A percentile compares a stretch with the other conserved stretches of the same genome.
Conservation (phyloP, 2,888 invertebrate species). For the Agriopis aurantiaria region DNA sequence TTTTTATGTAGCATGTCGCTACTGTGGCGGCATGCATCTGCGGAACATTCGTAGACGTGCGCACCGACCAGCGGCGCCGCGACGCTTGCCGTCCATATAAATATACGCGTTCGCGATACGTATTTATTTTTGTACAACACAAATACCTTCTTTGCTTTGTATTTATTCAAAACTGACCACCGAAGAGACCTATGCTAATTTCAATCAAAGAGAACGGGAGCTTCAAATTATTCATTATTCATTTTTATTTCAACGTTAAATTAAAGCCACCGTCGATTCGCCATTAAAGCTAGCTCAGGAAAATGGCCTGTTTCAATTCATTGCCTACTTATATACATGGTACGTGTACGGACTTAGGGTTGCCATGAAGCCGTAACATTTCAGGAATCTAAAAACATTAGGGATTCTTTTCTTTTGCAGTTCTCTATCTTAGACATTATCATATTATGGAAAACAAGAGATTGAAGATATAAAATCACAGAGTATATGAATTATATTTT, state of each 20-base stretch:
- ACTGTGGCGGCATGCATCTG: too few relatives aligned
- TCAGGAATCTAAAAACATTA: background rate
- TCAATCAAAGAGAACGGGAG: slow-evolving; percentile 20
- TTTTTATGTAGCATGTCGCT: too few relatives aligned
- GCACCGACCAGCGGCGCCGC: too few relatives aligned
- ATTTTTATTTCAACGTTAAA: slow-evolving; percentile 36
- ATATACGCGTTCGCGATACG: too few relatives aligned
- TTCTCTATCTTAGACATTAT: too few relatives aligned
- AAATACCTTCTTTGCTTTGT: background rate
- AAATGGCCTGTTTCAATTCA: slow-evolving; percentile 74
- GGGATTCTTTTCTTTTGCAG: too few relatives aligned
- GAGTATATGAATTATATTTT: too few relatives aligned
- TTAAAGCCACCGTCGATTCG: slow-evolving; percentile 53
- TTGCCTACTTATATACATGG: slow-evolving; percentile 67
- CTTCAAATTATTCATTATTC: slow-evolving; percentile 31
- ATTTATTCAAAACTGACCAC: background rate
- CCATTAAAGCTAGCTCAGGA: slow-evolving; percentile 70
- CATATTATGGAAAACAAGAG: too few relatives aligned
- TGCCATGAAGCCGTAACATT: slow-evolving; percentile 47
- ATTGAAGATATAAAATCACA: too few relatives aligned
- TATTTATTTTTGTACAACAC: background rate
- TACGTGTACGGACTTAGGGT: slow-evolving; percentile 50
- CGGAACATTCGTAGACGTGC: too few relatives aligned
- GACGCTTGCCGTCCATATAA: too few relatives aligned
- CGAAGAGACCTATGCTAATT: background rate